These are phyloP conservation scores for Epicauta chinensis DNA, from an alignment of 1,140 invertebrate species.

Conservation along the genomic window DNA sequence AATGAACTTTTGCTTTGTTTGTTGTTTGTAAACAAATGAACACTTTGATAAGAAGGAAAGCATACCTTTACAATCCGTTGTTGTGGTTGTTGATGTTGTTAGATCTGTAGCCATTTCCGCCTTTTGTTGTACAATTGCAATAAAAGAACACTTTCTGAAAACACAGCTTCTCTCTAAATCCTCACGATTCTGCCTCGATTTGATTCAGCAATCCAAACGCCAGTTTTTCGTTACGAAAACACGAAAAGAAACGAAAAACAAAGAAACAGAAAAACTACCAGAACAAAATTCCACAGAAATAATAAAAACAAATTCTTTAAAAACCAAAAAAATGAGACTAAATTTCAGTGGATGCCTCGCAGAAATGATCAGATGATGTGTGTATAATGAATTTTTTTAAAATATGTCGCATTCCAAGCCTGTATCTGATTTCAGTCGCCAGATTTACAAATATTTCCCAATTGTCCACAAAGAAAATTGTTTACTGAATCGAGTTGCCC, in stretches of 20 bases:
- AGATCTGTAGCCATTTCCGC: conserved; percentile 18
- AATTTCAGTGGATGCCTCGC: conserved; percentile 23
- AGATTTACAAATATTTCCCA: conserved; percentile 27
- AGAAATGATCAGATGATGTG: conserved; percentile 41
- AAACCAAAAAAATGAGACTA: conserved; percentile 9
- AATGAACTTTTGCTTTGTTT: too few relatives aligned
- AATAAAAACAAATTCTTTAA: conserved; percentile 18
- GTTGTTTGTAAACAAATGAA: too few relatives aligned
- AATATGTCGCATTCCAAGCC: conserved; percentile 41
- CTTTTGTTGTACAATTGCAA: conserved; percentile 12
- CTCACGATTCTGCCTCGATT: not conserved
- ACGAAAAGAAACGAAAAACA: too few relatives aligned
- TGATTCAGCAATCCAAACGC: not conserved
- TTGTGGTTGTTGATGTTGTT: conserved; percentile 17
- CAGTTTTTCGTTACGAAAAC: too few relatives aligned
- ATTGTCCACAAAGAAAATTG: too few relatives aligned
- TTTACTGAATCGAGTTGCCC: too few relatives aligned
- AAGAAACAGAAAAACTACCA: too few relatives aligned
- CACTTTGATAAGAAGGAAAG: too few relatives aligned
- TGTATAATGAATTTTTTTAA: conserved; percentile 40
- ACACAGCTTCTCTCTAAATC: not conserved
- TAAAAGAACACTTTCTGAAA: conserved; percentile 16
- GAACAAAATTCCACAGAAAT: not conserved
- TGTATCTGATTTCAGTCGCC: conserved; percentile 41
- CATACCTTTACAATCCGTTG: conserved; percentile 24